Evolutionary conservation across 1,140 invertebrate species (phyloP).

Genomic region (Ceratitis capitata): DNA sequence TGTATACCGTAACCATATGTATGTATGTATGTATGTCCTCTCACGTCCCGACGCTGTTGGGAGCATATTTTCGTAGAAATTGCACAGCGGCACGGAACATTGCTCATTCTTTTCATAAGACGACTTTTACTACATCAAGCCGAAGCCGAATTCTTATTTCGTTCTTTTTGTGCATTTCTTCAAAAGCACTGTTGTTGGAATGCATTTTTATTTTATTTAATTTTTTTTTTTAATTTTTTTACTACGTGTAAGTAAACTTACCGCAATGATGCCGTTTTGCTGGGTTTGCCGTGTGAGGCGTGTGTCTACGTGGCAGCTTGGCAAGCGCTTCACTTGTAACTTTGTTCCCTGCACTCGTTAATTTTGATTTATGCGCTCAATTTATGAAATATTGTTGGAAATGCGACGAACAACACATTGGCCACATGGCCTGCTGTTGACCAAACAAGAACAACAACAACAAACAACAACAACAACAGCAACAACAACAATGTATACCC

Average conservation of each 20-base stretch:
- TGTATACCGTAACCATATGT: background rate
- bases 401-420: constrained; percentile 25
- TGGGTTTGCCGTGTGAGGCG: background rate
- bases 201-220: background rate
- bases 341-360: constrained; percentile 18
- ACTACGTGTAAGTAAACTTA: background rate
- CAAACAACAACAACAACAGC: background rate
- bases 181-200: background rate
- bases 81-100: background rate
- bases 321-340: constrained; percentile 21
- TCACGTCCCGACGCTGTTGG: background rate
- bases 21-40: no score
- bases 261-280: background rate
- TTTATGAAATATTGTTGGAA: constrained; percentile 37
- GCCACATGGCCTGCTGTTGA: background rate
- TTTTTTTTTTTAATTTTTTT: background rate
- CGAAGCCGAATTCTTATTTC: background rate
- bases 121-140: background rate
- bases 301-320: background rate
- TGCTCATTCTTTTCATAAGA: background rate
- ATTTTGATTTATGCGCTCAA: constrained; percentile 34
- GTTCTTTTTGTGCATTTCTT: background rate
- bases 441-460: background rate
- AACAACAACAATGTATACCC: no score
- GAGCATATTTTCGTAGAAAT: background rate